These are phyloP conservation scores for Andrena marginata DNA, from an alignment of 2,888 invertebrate species.

Conservation along the genomic window DNA sequence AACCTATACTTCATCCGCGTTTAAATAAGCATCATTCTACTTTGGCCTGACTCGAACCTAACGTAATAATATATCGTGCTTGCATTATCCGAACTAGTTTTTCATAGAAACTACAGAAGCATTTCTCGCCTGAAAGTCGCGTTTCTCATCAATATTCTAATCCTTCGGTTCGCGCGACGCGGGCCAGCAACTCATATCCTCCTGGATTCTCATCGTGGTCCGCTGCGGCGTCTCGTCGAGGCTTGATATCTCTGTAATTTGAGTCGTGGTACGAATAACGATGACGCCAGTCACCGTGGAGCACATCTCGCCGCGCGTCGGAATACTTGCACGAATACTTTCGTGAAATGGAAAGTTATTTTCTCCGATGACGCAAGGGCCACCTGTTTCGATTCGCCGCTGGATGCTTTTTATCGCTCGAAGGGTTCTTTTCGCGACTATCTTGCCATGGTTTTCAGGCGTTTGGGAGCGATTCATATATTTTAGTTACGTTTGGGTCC, in stretches of 20 bases:
- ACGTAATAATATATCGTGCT: too few relatives aligned
- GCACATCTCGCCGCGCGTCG: background rate
- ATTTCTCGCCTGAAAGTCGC: background rate
- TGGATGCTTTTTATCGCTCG: conserved; percentile 20
- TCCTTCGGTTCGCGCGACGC: background rate
- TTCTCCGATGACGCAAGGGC: conserved; percentile 60
- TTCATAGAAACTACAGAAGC: background rate
- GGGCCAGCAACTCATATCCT: background rate
- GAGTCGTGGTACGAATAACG: conserved; percentile 46
- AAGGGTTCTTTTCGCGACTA: conserved; percentile 24
- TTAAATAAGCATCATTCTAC: too few relatives aligned
- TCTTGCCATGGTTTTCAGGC: background rate
- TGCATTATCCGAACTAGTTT: too few relatives aligned
- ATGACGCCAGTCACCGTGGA: conserved; percentile 16
- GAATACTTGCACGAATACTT: conserved; percentile 10
- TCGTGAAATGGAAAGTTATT: conserved; percentile 66
- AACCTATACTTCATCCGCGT: too few relatives aligned
- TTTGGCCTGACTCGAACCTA: too few relatives aligned
- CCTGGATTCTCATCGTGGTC: conserved; percentile 6
- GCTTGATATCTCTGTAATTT: conserved; percentile 33
- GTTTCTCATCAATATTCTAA: conserved; percentile 11
- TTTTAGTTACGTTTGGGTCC: background rate
- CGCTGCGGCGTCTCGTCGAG: conserved; percentile 1
- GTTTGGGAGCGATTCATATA: conserved; percentile 38
- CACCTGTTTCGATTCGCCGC: conserved; percentile 60